Percentiles rank a stretch among this genome's conserved stretches.
These are phyloP conservation scores for Prietella phreatophila DNA, from an alignment of 2,113 vertebrate species.

Conservation along the genomic window DNA sequence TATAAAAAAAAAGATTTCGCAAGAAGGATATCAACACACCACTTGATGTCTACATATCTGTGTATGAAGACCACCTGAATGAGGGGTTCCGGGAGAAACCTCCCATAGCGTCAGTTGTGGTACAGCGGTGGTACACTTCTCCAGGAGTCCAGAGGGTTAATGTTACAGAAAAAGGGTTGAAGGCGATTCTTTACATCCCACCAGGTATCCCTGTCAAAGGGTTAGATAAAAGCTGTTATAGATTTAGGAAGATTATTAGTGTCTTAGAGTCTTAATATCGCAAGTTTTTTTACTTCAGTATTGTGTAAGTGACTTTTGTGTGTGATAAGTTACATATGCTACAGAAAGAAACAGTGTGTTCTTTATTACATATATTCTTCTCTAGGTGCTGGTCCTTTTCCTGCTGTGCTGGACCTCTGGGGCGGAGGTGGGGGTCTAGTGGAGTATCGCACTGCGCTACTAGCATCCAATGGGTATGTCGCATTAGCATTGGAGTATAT, in stretches of 20 bases:
- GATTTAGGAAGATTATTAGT: neutral
- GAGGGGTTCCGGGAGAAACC: constrained; percentile 57
- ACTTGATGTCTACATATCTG: constrained; percentile 63
- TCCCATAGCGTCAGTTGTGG: constrained; percentile 54
- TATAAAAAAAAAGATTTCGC: constrained; percentile 59
- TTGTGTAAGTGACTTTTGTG: neutral
- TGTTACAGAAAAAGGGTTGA: constrained; percentile 56
- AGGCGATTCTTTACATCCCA: constrained; percentile 68
- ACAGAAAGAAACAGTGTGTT: neutral
- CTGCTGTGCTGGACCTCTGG: constrained; percentile 74
- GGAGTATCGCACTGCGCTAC: constrained; percentile 70
- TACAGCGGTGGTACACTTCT: constrained; percentile 70
- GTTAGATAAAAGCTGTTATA: neutral
- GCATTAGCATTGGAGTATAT: constrained; percentile 69
- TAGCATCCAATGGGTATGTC: constrained; percentile 70
- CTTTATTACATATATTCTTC: neutral
- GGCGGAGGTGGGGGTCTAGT: constrained; percentile 70
- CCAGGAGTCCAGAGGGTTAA: constrained; percentile 66
- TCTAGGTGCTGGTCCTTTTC: constrained; percentile 73
- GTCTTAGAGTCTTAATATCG: neutral
- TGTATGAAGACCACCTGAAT: constrained; percentile 62
- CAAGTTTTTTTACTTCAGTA: neutral
- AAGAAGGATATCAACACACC: constrained; percentile 65
- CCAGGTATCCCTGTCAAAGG: constrained; percentile 59
- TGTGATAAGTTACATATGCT: neutral